phyloP scores from a whole-genome alignment of 2,113 vertebrate genomes.

The Lethenteron camtschaticum region DNA sequence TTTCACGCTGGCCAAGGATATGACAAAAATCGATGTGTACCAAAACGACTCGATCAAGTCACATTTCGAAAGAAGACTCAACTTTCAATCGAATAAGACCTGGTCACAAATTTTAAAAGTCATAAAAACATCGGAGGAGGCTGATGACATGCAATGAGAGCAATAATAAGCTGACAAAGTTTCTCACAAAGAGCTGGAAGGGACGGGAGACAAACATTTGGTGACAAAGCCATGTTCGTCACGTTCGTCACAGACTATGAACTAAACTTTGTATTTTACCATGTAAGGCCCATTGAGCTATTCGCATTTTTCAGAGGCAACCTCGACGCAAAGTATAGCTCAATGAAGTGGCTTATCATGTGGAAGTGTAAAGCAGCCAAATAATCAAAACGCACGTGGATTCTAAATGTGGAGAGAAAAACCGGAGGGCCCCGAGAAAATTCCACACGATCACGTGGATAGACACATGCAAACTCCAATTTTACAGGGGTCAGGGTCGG shows the following conservation, averaged over 20 bases:
- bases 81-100: not conserved
- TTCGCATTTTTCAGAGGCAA: not conserved
- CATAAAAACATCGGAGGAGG: not conserved
- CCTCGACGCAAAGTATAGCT: not conserved
- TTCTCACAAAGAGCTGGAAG: not conserved
- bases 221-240: constrained; percentile 1
- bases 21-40: not conserved
- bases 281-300: too few relatives aligned
- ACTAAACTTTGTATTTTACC: too few relatives aligned
- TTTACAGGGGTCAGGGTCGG: too few relatives aligned
- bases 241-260: not conserved
- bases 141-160: not conserved
- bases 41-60: constrained; percentile 1
- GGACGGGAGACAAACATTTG: not conserved
- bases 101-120: not conserved
- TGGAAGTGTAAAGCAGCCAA: too few relatives aligned
- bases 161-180: not conserved
- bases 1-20: not conserved
- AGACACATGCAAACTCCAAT: too few relatives aligned
- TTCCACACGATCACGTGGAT: too few relatives aligned
- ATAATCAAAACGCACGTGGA: too few relatives aligned
- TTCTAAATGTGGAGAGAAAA: too few relatives aligned
- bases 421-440: too few relatives aligned
- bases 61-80: not conserved
- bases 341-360: too few relatives aligned